These are phyloP conservation scores for Actenoides lindsayi DNA, from an alignment of 2,113 vertebrate genomes.

Conservation along the genomic window DNA sequence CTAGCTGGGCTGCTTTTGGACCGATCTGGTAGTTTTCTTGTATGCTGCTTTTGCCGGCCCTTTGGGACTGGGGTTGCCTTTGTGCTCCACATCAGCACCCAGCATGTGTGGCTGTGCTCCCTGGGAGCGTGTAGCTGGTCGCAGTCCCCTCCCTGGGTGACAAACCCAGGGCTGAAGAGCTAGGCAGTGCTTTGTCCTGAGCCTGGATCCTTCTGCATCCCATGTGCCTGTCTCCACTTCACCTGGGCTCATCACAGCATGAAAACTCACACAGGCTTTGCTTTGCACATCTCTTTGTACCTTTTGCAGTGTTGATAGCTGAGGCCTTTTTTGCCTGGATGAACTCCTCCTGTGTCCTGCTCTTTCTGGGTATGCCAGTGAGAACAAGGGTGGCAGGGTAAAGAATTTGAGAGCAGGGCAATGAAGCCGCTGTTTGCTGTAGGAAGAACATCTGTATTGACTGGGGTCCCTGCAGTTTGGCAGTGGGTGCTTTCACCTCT, in stretches of 20 bases:
- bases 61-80: not conserved
- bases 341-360: not conserved
- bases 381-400: not conserved
- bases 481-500: not conserved
- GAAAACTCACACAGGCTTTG: not conserved
- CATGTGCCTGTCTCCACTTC: not conserved
- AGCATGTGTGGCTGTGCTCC: fast-evolving
- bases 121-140: fast-evolving
- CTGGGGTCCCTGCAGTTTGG: not conserved
- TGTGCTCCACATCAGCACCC: fast-evolving
- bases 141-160: not conserved
- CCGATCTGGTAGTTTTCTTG: not conserved
- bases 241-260: not conserved
- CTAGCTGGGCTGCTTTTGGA: not conserved
- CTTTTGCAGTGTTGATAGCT: not conserved
- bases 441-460: not conserved
- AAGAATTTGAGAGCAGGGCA: not conserved
- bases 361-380: not conserved
- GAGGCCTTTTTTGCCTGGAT: not conserved
- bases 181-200: not conserved
- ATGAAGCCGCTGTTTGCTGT: not conserved
- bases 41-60: not conserved
- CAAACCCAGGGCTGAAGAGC: not conserved
- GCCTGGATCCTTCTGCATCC: not conserved
- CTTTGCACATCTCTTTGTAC: not conserved